Conservation (phyloP, 2,797 vertebrate species). For the Sebastes kiyomatsui region DNA sequence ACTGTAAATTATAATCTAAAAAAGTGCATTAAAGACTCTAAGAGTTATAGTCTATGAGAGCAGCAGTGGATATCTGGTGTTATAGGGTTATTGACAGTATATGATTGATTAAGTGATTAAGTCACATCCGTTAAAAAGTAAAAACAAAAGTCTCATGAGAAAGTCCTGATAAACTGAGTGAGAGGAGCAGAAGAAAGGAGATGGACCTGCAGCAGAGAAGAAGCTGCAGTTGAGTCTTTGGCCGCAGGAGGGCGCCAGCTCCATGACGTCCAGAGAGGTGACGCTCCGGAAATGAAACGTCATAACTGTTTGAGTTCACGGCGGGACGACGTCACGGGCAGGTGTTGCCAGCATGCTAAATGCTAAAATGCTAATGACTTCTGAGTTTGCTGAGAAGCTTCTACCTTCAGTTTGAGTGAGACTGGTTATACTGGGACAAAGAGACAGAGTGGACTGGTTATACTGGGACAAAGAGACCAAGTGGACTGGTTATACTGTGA, state of each 20-base stretch:
- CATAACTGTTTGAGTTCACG: not conserved
- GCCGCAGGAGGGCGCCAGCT: not conserved
- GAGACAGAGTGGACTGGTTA: too few relatives aligned
- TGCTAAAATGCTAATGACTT: not conserved
- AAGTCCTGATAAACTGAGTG: not conserved
- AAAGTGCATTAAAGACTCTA: too few relatives aligned
- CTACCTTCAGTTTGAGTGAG: not conserved
- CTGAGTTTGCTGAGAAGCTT: not conserved
- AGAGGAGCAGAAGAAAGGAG: not conserved
- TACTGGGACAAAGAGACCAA: fast-evolving
- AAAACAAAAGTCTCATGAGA: not conserved
- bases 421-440: too few relatives aligned
- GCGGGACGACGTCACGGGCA: too few relatives aligned
- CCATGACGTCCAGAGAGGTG: not conserved
- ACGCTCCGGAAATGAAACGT: not conserved
- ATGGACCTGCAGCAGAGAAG: not conserved
- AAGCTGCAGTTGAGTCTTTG: not conserved
- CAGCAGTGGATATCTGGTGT: too few relatives aligned
- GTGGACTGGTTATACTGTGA: too few relatives aligned
- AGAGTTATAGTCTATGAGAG: too few relatives aligned
- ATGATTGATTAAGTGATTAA: too few relatives aligned
- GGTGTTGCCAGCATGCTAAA: not conserved
- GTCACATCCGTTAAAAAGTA: too few relatives aligned
- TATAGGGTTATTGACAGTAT: too few relatives aligned
- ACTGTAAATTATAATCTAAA: too few relatives aligned